Percentiles rank a stretch among this genome's conserved stretches.
Conservation (phyloP, 1,140 invertebrate species). For the Hypothenemus hampei region DNA sequence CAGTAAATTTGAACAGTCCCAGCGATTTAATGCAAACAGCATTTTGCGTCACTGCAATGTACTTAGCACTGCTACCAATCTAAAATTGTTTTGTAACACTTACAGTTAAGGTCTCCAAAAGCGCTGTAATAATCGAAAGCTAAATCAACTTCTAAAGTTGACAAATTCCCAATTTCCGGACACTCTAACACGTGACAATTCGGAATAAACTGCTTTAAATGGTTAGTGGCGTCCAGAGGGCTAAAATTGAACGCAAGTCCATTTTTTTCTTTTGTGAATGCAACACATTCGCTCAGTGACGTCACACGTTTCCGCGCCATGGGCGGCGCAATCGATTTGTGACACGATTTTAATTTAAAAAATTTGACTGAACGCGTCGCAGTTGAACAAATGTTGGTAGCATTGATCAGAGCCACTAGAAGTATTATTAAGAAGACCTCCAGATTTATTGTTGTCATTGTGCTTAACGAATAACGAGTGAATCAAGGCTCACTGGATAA, state of each 20-base stretch:
- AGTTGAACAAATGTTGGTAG: too few species aligned
- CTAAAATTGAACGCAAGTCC: conserved; percentile 61
- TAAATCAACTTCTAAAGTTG: conserved; percentile 49
- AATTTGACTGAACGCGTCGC: conserved; percentile 14
- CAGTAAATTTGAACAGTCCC: conserved; percentile 55
- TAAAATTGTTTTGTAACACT: conserved; percentile 36
- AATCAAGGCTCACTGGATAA: too few species aligned
- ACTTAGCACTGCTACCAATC: not conserved
- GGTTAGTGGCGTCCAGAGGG: conserved; percentile 38
- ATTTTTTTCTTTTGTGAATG: conserved; percentile 52
- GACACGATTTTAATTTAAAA: conserved; percentile 34
- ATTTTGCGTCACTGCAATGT: conserved; percentile 48
- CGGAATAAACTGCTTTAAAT: not conserved
- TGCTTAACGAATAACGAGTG: too few species aligned
- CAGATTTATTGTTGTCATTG: too few species aligned
- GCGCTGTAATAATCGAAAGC: conserved; percentile 58
- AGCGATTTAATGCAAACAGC: conserved; percentile 52
- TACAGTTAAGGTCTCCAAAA: conserved; percentile 50
- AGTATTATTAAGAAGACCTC: too few species aligned
- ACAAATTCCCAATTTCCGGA: conserved; percentile 51
- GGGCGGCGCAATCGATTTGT: conserved; percentile 26
- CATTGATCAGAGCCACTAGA: too few species aligned
- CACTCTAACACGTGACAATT: conserved; percentile 53
- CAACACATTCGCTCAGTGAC: conserved; percentile 46
- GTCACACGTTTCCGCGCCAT: conserved; percentile 23